Evolutionary conservation across 2,888 invertebrate species (phyloP).

Genomic region (Pomacea canaliculata): DNA sequence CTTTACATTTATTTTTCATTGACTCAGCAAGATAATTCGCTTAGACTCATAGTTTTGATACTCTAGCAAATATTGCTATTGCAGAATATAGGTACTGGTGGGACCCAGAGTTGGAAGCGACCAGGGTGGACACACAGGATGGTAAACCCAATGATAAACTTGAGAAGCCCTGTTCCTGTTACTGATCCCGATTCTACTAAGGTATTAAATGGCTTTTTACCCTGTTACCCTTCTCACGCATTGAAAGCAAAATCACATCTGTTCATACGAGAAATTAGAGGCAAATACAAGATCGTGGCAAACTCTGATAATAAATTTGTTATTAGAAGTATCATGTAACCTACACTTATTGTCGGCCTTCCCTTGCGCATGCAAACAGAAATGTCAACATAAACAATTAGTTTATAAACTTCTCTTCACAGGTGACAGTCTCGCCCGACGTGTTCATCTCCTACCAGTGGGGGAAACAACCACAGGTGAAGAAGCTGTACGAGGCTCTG

Average conservation of each 20-base stretch:
- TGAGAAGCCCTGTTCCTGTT: not conserved
- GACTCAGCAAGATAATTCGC: too few relatives aligned
- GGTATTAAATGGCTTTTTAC: not conserved
- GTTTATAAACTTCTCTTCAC: not conserved
- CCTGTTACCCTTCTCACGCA: too few relatives aligned
- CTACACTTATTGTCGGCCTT: too few relatives aligned
- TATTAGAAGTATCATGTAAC: too few relatives aligned
- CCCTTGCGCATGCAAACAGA: too few relatives aligned
- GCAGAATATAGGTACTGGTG: constrained; percentile 51
- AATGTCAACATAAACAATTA: too few relatives aligned
- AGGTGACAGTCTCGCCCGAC: constrained; percentile 20
- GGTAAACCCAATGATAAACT: not conserved
- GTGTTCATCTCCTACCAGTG: constrained; percentile 58
- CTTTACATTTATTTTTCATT: too few relatives aligned
- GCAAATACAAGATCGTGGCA: too few relatives aligned
- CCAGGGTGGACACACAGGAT: constrained; percentile 33
- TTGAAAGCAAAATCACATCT: too few relatives aligned
- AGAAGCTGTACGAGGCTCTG: constrained; percentile 51
- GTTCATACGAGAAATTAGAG: too few relatives aligned
- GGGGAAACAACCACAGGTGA: constrained; percentile 60
- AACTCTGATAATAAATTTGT: too few relatives aligned
- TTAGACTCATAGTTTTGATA: too few relatives aligned
- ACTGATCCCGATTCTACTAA: not conserved
- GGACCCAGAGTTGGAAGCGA: constrained; percentile 46
- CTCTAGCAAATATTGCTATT: not conserved